These are phyloP conservation scores for Isichthys henryi DNA, from an alignment of 2,113 vertebrate species.

Conservation along the genomic window DNA sequence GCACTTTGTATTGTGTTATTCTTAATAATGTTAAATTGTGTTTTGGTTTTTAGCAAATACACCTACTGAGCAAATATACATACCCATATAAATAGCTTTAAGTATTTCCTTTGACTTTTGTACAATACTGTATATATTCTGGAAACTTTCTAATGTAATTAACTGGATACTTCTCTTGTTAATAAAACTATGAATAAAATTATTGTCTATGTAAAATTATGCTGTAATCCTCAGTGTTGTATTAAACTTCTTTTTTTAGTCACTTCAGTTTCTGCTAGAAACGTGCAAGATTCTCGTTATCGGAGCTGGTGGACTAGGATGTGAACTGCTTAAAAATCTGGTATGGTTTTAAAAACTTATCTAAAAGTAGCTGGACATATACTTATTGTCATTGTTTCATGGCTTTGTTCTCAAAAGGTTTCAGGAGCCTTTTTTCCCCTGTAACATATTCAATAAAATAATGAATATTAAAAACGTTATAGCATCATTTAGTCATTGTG, in stretches of 20 bases:
- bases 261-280: constrained; percentile 83
- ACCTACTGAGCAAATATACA: neutral
- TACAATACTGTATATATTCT: neutral
- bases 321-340: constrained; percentile 95
- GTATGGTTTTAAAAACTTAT: constrained; percentile 51
- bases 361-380: neutral
- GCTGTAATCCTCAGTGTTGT: neutral
- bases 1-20: neutral
- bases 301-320: constrained; percentile 92
- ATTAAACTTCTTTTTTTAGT: constrained; percentile 51
- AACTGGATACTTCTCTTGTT: neutral
- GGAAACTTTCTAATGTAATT: neutral
- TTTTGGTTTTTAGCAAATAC: neutral
- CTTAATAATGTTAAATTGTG: neutral
- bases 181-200: neutral
- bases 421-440: neutral
- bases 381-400: neutral
- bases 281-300: constrained; percentile 91
- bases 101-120: neutral
- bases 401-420: neutral
- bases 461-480: neutral
- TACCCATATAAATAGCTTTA: neutral
- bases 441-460: neutral
- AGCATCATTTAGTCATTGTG: neutral
- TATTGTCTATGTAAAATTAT: neutral